phyloP scores from a whole-genome alignment of 1,140 invertebrate species.

The Agrilus planipennis region DNA sequence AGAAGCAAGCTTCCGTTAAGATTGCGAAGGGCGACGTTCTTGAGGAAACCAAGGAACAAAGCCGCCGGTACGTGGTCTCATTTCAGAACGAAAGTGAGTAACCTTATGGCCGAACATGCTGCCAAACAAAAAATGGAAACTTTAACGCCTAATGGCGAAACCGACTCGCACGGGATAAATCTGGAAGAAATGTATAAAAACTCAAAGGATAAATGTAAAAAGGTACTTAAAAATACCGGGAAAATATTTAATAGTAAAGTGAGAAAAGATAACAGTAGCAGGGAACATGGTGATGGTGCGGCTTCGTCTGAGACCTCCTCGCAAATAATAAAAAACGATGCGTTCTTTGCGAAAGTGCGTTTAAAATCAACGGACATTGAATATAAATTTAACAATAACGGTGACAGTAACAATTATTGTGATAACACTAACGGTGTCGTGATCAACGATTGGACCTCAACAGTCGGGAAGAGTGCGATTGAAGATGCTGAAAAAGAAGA shows the following conservation, averaged over 20 bases:
- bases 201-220: slow-evolving; percentile 29
- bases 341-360: slow-evolving; percentile 16
- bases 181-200: slow-evolving; percentile 29
- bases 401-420: slow-evolving; percentile 10
- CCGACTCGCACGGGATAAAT: slow-evolving; percentile 23
- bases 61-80: slow-evolving; percentile 22
- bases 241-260: slow-evolving; percentile 26
- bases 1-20: slow-evolving; percentile 19
- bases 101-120: slow-evolving; percentile 26
- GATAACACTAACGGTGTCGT: slow-evolving; percentile 9
- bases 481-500: not conserved
- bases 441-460: not conserved
- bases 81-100: slow-evolving; percentile 25
- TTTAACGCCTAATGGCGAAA: slow-evolving; percentile 16
- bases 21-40: slow-evolving; percentile 17
- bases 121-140: slow-evolving; percentile 27
- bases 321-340: slow-evolving; percentile 21
- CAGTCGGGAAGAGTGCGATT: slow-evolving; percentile 1
- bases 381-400: slow-evolving; percentile 20
- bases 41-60: slow-evolving; percentile 21
- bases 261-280: slow-evolving; percentile 24
- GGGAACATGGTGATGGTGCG: slow-evolving; percentile 10
- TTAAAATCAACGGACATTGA: slow-evolving; percentile 28
- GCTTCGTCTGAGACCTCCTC: slow-evolving; percentile 13
- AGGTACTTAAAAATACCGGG: slow-evolving; percentile 27